phyloP scores from a whole-genome alignment of 2,888 invertebrate species.

The Tenthredo livida region DNA sequence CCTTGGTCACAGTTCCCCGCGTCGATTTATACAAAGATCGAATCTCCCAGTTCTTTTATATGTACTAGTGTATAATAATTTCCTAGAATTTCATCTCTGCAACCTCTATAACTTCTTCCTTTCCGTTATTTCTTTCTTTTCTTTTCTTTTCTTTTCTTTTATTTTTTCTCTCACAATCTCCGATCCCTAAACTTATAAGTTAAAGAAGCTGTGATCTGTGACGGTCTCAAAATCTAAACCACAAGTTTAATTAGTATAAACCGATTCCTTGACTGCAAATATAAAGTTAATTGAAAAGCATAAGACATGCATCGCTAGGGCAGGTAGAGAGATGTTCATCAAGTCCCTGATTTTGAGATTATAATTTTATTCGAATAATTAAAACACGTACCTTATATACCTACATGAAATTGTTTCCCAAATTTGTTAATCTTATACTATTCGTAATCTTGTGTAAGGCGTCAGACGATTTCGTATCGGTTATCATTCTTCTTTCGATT shows the following conservation, averaged over 20 bases:
- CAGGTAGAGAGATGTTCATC: background rate
- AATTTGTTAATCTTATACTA: background rate
- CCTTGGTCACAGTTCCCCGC: slow-evolving; percentile 1
- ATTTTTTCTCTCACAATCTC: background rate
- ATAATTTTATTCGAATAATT: background rate
- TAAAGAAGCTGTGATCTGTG: slow-evolving; percentile 16
- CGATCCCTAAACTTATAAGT: background rate
- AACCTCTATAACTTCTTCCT: background rate
- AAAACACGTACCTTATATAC: no score
- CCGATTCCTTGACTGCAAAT: no score
- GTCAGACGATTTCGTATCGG: background rate
- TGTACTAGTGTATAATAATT: background rate
- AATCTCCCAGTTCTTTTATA: background rate
- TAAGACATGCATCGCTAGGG: no score
- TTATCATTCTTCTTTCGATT: slow-evolving; percentile 25
- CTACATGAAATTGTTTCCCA: background rate
- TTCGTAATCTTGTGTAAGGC: background rate
- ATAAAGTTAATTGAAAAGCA: no score
- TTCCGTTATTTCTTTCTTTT: background rate
- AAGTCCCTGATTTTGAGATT: background rate
- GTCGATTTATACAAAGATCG: background rate
- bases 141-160: background rate
- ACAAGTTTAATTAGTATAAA: background rate
- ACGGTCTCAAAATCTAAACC: background rate
- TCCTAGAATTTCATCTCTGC: slow-evolving; percentile 2